Percentiles rank a stretch among this genome's conserved stretches.
Conservation (phyloP, 2,888 invertebrate genomes). For the Physocephala rufipes region DNA sequence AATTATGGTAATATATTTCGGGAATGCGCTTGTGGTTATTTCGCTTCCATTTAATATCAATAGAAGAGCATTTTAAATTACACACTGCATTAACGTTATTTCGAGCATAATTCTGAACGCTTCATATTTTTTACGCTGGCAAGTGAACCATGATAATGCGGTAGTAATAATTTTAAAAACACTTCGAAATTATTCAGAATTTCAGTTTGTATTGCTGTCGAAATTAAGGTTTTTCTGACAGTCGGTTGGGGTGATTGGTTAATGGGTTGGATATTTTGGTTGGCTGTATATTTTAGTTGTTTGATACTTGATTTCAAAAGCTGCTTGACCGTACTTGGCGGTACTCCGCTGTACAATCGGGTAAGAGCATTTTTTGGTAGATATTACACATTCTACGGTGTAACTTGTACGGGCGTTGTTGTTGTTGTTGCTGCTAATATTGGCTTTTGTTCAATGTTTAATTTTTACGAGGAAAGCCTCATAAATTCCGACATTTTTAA, state of each 20-base stretch:
- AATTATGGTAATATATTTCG: background rate
- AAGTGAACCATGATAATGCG: slow-evolving; percentile 33
- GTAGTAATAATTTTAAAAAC: slow-evolving; percentile 9
- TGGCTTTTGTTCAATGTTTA: too few species aligned
- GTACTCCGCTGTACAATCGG: too few species aligned
- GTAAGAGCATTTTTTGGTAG: too few species aligned
- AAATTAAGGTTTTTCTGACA: background rate
- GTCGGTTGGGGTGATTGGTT: background rate
- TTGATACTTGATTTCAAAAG: too few species aligned
- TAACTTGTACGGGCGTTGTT: too few species aligned
- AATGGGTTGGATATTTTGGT: background rate
- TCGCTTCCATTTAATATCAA: background rate
- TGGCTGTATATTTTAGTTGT: background rate
- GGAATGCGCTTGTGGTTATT: background rate
- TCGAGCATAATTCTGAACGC: slow-evolving; percentile 7
- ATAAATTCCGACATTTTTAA: too few species aligned
- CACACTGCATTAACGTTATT: background rate
- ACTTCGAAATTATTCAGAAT: background rate
- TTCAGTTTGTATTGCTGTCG: background rate
- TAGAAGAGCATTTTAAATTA: background rate
- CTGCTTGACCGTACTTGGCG: too few species aligned
- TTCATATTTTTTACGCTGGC: slow-evolving; percentile 26
- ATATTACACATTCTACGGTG: too few species aligned
- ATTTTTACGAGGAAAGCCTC: too few species aligned
- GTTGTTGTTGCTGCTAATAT: too few species aligned